These are phyloP conservation scores for Valencia hispanica DNA, from an alignment of 2,797 vertebrate genomes.

Conservation along the genomic window DNA sequence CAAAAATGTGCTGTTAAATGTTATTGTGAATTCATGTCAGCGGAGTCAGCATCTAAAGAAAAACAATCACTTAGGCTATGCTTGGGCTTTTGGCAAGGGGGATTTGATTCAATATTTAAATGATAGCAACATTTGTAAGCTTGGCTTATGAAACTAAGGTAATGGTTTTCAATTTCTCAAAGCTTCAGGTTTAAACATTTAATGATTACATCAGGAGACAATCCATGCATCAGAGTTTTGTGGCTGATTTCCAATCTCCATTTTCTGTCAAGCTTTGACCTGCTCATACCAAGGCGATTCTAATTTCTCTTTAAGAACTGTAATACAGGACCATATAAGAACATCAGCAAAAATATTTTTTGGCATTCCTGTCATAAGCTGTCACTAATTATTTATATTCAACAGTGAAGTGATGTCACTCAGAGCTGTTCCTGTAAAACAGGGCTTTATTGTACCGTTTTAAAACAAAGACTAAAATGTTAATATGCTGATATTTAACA, in stretches of 20 bases:
- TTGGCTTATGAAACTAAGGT: constrained; percentile 53
- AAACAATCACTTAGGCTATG: constrained; percentile 58
- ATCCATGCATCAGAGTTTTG: constrained; percentile 10
- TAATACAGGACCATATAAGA: neutral
- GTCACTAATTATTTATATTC: neutral
- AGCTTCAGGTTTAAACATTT: constrained; percentile 44
- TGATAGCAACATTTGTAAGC: constrained; percentile 31
- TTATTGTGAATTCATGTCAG: constrained; percentile 41
- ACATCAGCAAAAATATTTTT: neutral
- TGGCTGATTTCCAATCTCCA: neutral
- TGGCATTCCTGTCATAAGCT: neutral
- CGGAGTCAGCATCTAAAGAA: constrained; percentile 21
- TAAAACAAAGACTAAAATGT: neutral
- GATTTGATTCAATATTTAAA: constrained; percentile 55
- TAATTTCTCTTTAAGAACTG: neutral
- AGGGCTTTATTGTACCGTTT: neutral
- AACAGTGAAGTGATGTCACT: neutral
- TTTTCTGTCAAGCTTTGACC: neutral
- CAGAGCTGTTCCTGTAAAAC: neutral
- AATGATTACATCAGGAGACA: constrained; percentile 45
- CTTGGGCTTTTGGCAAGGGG: constrained; percentile 19
- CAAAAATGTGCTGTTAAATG: constrained; percentile 24
- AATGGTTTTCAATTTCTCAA: constrained; percentile 49
- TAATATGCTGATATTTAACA: neutral
- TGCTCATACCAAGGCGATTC: neutral